Conservation (phyloP, 2,888 invertebrate genomes). For the Sepiola atlantica region DNA sequence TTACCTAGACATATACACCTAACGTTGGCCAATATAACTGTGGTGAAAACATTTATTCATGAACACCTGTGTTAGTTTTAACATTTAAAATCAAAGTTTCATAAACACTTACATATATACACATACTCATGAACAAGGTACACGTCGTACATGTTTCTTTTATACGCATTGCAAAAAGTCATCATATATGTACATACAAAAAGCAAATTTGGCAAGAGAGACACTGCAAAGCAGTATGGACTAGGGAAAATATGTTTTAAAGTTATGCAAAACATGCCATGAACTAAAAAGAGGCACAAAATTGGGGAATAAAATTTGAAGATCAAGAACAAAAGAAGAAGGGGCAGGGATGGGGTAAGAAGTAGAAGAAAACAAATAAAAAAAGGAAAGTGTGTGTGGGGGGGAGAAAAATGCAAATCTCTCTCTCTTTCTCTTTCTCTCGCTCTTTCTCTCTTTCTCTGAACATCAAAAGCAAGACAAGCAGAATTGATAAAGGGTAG, state of each 20-base stretch:
- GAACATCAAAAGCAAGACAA: slow-evolving; percentile 1
- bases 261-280: background rate
- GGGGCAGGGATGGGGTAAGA: background rate
- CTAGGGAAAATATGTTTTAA: background rate
- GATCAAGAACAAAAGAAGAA: background rate
- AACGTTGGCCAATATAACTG: background rate
- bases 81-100: background rate
- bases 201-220: background rate
- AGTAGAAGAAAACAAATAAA: background rate
- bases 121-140: background rate
- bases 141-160: background rate
- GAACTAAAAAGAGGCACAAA: background rate
- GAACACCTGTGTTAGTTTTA: background rate
- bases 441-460: background rate
- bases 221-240: background rate
- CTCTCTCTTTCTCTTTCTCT: background rate
- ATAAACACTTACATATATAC: background rate
- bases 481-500: background rate
- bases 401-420: background rate
- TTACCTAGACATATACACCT: background rate
- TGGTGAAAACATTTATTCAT: background rate
- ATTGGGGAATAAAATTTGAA: background rate
- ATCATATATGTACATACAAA: slow-evolving; percentile 15
- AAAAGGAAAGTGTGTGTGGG: background rate
- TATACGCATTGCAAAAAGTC: background rate